Evolutionary conservation across 2,797 vertebrate species (phyloP), one percentile per base, ranked within the genome.

Genomic region (Gallinago stenura): DNA sequence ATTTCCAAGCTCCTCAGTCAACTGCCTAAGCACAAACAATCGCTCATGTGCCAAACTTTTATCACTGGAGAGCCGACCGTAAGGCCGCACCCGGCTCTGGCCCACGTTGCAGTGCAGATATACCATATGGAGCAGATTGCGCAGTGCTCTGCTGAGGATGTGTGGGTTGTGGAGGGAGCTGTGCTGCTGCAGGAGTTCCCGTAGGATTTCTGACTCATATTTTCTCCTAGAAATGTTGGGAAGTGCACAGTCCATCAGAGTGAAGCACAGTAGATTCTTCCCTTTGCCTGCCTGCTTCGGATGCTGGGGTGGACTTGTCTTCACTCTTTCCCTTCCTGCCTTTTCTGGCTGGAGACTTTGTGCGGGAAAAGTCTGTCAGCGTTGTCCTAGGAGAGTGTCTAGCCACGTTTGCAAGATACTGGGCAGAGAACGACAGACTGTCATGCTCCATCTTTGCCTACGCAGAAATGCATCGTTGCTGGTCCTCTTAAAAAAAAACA

Each of bases 181-280:
- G 57, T 51, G 89, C 83, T 96, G 90, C 90, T 97, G 90, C 89
- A 90, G 84, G 89, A 94, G 83, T 96, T 96, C 97, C 89, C n/a
- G n/a, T 83, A 93, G 94, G 90, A 97, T 91, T 95, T 95, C 95
- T 97, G 95, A 96, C 90, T 97, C 94, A 95, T 79, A 65, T 88
- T 95, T 97, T 97, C 96, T 97, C 92, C 92, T 94, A 92, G 90
- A 95, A 96, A 69, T 85, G 43, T 94, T 97, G 89, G 88, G 90
- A 95, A 91, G 78, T 81, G 84, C 72, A 83, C 2, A 3, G 69
- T 48, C 87, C 76, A 62, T 93, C 58, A 90, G 64, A 75, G 78
- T 80, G 62, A 85, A 89, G 35, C 61, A 9, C 26, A 85, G 43
- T 41, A 58, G 84, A 78, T 68, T 94, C 84, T 91, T 95, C 54